Conservation (phyloP, 2,113 vertebrate species). For the Dendropsophus ebraccatus region DNA sequence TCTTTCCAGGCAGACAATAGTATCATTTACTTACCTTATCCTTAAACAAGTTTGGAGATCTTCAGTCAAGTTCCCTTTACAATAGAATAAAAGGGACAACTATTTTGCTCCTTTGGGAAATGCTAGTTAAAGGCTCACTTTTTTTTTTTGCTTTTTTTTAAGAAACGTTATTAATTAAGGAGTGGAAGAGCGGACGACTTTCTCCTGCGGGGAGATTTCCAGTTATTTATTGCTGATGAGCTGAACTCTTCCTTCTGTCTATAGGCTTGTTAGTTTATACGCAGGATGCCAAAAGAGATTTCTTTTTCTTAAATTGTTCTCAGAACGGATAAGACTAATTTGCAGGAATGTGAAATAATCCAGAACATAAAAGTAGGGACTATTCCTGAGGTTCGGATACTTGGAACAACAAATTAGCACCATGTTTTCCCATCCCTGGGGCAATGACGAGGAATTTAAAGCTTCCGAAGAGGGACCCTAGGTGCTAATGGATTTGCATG, state of each 20-base stretch:
- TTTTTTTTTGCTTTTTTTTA: conserved; percentile 55
- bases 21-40: conserved; percentile 80
- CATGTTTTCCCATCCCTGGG: conserved; percentile 68
- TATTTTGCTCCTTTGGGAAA: conserved; percentile 62
- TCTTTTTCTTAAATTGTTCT: conserved; percentile 75
- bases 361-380: conserved; percentile 71
- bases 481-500: conserved; percentile 73
- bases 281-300: conserved; percentile 72
- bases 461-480: conserved; percentile 66
- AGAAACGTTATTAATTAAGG: conserved; percentile 68
- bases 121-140: conserved; percentile 53
- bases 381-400: conserved; percentile 71
- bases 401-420: conserved; percentile 70
- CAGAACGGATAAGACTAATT: conserved; percentile 78
- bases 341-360: conserved; percentile 78
- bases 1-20: conserved; percentile 70
- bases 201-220: conserved; percentile 67
- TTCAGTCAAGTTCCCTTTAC: conserved; percentile 72
- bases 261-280: conserved; percentile 71
- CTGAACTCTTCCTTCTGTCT: conserved; percentile 69
- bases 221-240: conserved; percentile 75
- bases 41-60: conserved; percentile 77
- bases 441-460: conserved; percentile 70
- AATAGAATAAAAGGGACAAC: conserved; percentile 70
- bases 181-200: conserved; percentile 65